Percentiles rank a stretch among this genome's conserved stretches.
Conservation (phyloP, 2,113 vertebrate species). For the Nothocercus nigrocapillus region DNA sequence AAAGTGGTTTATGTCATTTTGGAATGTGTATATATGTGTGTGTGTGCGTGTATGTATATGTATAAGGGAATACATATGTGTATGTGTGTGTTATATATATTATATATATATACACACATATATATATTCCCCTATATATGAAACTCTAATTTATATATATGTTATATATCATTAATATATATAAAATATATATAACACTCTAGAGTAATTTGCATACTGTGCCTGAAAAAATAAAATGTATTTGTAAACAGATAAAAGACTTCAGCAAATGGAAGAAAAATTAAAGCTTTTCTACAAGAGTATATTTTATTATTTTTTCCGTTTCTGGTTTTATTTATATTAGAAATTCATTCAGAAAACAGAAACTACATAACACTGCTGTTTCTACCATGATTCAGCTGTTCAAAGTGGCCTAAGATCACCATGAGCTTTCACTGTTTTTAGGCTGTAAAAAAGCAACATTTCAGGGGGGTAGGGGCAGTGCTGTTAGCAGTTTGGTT, state of each 20-base stretch:
- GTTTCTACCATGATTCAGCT: neutral
- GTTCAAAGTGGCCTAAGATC: neutral
- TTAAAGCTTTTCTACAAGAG: constrained; percentile 21
- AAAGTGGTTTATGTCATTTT: constrained; percentile 28
- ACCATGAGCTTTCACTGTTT: neutral
- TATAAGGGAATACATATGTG: constrained; percentile 36
- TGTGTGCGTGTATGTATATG: neutral
- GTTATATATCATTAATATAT: constrained; percentile 54
- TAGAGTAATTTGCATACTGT: constrained; percentile 41
- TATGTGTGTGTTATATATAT: neutral
- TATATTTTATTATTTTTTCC: constrained; percentile 47
- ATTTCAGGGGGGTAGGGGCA: neutral
- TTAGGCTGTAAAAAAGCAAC: neutral
- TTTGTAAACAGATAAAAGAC: constrained; percentile 37
- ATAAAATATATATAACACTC: constrained; percentile 58
- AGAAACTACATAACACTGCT: neutral
- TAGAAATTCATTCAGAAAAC: constrained; percentile 11
- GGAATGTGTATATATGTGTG: constrained; percentile 52
- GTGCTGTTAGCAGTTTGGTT: neutral
- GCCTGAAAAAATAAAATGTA: constrained; percentile 47
- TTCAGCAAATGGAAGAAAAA: constrained; percentile 29
- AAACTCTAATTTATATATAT: constrained; percentile 60
- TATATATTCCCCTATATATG: constrained; percentile 53
- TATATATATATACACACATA: neutral
- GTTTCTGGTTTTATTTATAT: constrained; percentile 45